A percentile compares a stretch with the other conserved stretches of the same genome.
Evolutionary conservation across 2,888 invertebrate species (phyloP).

Genomic region (Polyommatus icarus): DNA sequence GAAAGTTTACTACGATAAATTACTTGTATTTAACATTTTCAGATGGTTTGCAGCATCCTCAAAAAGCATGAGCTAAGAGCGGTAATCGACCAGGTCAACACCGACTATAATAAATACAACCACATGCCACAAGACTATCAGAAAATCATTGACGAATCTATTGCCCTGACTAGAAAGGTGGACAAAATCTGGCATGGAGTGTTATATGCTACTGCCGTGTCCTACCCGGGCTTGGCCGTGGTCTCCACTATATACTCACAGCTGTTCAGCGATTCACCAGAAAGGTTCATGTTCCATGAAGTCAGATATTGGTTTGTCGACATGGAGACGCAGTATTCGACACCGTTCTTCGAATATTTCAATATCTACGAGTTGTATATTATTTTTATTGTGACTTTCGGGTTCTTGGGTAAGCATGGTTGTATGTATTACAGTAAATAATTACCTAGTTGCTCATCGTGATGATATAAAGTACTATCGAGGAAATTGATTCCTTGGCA

Average conservation of each 20-base stretch:
- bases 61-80: conserved; percentile 14
- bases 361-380: conserved; percentile 15
- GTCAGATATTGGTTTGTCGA: neutral
- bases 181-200: conserved; percentile 21
- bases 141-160: conserved; percentile 10
- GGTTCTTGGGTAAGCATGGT: conserved; percentile 12
- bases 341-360: conserved; percentile 8
- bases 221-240: conserved; percentile 4
- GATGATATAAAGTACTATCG: too few species aligned
- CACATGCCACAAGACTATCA: conserved; percentile 4
- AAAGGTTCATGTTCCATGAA: conserved; percentile 19
- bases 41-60: conserved; percentile 16
- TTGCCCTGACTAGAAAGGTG: neutral
- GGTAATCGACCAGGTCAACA: conserved; percentile 17
- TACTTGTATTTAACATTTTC: neutral
- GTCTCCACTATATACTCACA: conserved; percentile 1
- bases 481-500: too few species aligned
- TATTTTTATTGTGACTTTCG: conserved; percentile 15
- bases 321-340: neutral
- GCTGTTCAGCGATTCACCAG: conserved; percentile 9
- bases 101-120: neutral
- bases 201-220: neutral
- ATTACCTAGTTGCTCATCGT: too few species aligned
- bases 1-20: too few species aligned
- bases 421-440: too few species aligned